These are phyloP conservation scores for Naja naja DNA, from an alignment of 2,113 vertebrate species.

Conservation along the genomic window DNA sequence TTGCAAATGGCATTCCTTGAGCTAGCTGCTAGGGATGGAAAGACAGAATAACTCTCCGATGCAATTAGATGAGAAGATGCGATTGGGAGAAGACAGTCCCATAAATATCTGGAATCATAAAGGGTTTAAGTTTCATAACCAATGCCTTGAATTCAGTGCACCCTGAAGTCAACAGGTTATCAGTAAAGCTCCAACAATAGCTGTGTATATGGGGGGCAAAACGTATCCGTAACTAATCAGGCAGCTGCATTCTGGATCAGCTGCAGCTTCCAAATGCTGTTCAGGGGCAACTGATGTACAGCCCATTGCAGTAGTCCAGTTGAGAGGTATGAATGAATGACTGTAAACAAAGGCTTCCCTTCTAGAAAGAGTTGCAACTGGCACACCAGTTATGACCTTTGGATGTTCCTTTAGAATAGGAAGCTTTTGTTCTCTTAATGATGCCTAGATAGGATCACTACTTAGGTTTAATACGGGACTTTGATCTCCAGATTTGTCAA, in stretches of 20 bases:
- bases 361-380: background rate
- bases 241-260: background rate
- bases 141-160: background rate
- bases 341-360: background rate
- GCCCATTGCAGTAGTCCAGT: background rate
- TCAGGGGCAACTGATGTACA: background rate
- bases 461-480: slow-evolving; percentile 3
- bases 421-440: background rate
- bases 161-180: background rate
- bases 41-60: background rate
- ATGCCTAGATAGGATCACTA: background rate
- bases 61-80: background rate
- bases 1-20: background rate
- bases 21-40: background rate
- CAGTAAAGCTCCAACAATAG: background rate
- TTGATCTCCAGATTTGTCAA: slow-evolving; percentile 6
- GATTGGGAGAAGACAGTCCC: background rate
- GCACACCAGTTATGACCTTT: background rate
- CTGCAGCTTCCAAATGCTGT: background rate
- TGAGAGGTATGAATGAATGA: background rate
- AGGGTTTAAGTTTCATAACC: background rate
- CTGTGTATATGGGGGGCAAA: background rate
- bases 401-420: background rate
- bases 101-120: background rate
- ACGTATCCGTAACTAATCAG: background rate